These are phyloP conservation scores for Otus scops DNA, from an alignment of 2,797 vertebrate species.

Conservation along the genomic window DNA sequence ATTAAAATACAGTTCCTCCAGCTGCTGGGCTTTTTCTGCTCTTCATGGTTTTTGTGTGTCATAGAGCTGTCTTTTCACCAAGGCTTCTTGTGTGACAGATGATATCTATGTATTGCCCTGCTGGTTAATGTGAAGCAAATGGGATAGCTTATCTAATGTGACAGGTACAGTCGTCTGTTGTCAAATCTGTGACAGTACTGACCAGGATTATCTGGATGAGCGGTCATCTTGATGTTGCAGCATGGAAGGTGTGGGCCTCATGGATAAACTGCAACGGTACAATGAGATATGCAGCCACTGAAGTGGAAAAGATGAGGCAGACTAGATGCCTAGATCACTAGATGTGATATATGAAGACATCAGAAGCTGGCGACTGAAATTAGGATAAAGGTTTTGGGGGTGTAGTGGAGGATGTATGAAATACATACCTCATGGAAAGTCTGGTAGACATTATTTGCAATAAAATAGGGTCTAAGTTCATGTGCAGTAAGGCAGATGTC, in stretches of 20 bases:
- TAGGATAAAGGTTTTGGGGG: background rate
- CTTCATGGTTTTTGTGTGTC: background rate
- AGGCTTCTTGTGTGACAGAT: conserved; percentile 4
- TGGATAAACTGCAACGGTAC: background rate
- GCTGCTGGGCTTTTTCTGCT: background rate
- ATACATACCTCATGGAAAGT: background rate
- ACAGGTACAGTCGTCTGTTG: conserved; percentile 52
- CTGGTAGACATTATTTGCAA: background rate
- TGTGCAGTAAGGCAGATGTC: background rate
- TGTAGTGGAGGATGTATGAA: background rate
- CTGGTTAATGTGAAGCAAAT: conserved; percentile 47
- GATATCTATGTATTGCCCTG: conserved; percentile 41
- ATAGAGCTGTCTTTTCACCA: conserved; percentile 48
- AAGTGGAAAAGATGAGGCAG: background rate
- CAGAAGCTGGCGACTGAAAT: background rate
- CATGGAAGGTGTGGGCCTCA: background rate
- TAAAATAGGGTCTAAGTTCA: background rate
- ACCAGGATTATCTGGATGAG: conserved; percentile 54
- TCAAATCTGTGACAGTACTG: conserved; percentile 48
- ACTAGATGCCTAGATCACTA: background rate
- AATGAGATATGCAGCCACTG: background rate
- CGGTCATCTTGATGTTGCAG: background rate
- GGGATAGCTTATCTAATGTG: conserved; percentile 53
- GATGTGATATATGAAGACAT: background rate
- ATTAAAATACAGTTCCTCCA: background rate